A percentile compares a stretch with the other conserved stretches of the same genome.
Evolutionary conservation across 2,113 vertebrate species (phyloP).

Genomic region (Rousettus leschenaultii): DNA sequence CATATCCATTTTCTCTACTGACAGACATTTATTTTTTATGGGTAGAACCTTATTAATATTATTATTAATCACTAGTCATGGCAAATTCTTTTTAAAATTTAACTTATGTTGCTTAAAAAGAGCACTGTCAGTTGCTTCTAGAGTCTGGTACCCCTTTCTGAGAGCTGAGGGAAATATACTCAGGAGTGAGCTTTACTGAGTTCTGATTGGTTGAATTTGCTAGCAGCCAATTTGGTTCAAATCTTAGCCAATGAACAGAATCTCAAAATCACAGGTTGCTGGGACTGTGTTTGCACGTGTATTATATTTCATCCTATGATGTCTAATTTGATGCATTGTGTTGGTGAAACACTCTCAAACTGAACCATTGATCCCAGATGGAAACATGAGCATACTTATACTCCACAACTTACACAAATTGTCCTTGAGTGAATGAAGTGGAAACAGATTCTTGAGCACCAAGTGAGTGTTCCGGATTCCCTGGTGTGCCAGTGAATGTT

Average conservation of each 20-base stretch:
- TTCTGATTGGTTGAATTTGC: background rate
- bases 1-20: background rate
- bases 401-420: background rate
- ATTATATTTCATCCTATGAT: background rate
- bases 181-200: background rate
- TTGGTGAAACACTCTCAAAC: background rate
- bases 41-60: background rate
- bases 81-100: background rate
- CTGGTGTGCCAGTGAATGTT: background rate
- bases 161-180: background rate
- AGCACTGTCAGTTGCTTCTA: background rate
- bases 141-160: background rate
- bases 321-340: background rate
- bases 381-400: background rate
- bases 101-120: background rate
- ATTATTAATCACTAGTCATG: background rate
- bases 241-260: background rate
- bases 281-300: background rate
- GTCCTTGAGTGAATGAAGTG: background rate
- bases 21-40: background rate
- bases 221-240: background rate
- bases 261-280: background rate
- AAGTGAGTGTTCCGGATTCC: background rate
- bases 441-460: background rate
- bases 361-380: background rate